Evolutionary conservation across 2,888 invertebrate species (phyloP).

Genomic region (Plutella xylostella): DNA sequence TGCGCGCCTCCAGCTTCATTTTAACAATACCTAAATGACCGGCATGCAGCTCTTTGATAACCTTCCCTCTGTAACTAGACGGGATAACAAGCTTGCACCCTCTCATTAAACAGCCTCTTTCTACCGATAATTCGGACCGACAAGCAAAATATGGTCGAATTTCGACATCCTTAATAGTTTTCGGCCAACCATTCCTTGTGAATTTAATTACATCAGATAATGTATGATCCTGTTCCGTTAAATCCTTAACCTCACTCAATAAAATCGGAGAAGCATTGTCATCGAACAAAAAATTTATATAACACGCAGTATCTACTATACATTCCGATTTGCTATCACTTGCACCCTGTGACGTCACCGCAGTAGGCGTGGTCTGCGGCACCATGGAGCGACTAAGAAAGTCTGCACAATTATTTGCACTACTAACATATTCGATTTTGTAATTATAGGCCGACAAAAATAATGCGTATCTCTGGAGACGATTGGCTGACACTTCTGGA

Average conservation of each 20-base stretch:
- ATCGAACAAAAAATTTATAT: constrained; percentile 6
- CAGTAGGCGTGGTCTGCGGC: background rate
- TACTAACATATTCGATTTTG: background rate
- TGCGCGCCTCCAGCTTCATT: background rate
- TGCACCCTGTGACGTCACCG: background rate
- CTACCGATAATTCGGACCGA: constrained; percentile 10
- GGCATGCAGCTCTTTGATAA: background rate
- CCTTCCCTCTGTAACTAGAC: background rate
- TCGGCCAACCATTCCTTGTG: constrained; percentile 10
- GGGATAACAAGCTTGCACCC: constrained; percentile 10
- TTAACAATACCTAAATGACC: background rate
- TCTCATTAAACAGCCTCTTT: constrained; percentile 12
- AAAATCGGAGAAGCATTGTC: constrained; percentile 5
- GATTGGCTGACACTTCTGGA: background rate
- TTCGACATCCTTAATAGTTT: background rate
- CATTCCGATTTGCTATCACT: background rate
- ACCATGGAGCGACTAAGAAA: background rate
- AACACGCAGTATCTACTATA: constrained; percentile 9
- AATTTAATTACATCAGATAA: background rate
- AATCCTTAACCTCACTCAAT: constrained; percentile 1
- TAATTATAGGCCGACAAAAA: background rate
- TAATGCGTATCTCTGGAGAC: background rate
- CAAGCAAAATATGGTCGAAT: constrained; percentile 9
- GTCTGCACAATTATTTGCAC: background rate
- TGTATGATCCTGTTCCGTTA: background rate